Base-by-base conservation (phyloP, 2,888 invertebrate species). In the Patella caerulea region DNA sequence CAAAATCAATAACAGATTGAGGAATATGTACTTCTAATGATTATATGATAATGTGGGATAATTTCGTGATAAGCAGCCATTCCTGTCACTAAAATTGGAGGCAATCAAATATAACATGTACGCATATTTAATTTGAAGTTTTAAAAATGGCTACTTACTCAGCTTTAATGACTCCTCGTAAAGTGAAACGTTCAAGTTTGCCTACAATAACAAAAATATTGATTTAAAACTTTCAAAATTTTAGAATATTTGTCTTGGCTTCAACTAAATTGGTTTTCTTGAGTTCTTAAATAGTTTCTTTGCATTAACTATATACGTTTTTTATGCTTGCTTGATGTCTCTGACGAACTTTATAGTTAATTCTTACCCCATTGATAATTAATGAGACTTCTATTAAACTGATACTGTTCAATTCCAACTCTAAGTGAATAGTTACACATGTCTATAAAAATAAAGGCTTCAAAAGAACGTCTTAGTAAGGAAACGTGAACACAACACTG, bases 321-420 rank as follows among this genome's bases (percentile, higher is more conserved):
- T 29, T 24, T 24, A 24, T 24, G 24, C 24, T 24, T 24, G 24
- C 29, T 29, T 29, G 29, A 29, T 1, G 0, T 29, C 29, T 29
- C 29, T 29, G 29, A 29, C 2, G n/a, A 65, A 53, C n/a, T 34
- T 19, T 72, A 3, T 4, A 72, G n/a, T 29, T 24, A 19, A 17
- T 14, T 74, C 78, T 71, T 81, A 83, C 85, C 84, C 83, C 82
- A 86, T 56, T 76, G 71, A 72, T 82, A 84, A 24, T 81, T 75
- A 12, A 81, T 79, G 2, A 86, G 76, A 29, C 76, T 73, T 34
- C 81, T 75, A 9, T 81, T 79, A 19, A 78, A 75, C 9, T 56
- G 70, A 5, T 80, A 79, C 17, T 78, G 78, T 74, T 84, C 84
- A 19, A 84, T 81, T 24, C 78, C 82, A 1, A 82, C 72, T 17